Evolutionary conservation across 2,113 vertebrate genomes (phyloP), one percentile per base, ranked within the genome.

Genomic region (Brachyhypopomus gauderio): DNA sequence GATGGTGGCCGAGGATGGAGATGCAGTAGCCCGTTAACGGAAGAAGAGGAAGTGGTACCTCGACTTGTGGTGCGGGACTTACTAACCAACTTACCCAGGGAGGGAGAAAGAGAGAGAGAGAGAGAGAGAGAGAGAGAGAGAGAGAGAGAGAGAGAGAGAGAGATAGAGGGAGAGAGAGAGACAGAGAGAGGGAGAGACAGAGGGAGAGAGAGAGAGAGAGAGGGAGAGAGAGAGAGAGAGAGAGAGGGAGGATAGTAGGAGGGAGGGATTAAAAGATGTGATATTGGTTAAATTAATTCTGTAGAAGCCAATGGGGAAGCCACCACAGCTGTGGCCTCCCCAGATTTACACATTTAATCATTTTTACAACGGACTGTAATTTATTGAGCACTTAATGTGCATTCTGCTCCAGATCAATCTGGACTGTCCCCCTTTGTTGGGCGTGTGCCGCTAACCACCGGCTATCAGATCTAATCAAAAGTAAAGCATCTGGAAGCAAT

Each of bases 221-320:
- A 45, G 41, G 7, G 41, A 45, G 41, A 45, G 41, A 59, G 20
- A 23, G 19, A 27, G 48, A 38, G 25, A 0, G 4, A 34, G 69
- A 45, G 19, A n/a, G 36, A 12, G 16, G 48, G 71, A 72, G 22
- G 56, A 4, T 9, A 23, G 22, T 9, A 23, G 17, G 34, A 41
- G 16, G 17, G 45, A 55, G 62, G 30, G 75, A 66, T 67, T 34
- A 77, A 56, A 77, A 56, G 64, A 48, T 17, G 11, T 30, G 17
- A 17, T 23, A 17, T n/a, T 76, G 41, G 45, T 16, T 20, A 70
- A 78, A 70, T 70, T 38, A 78, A 78, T 58, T 70, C 52, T 70
- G 38, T 38, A 58, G 56, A 78, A 70, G 75, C 27, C 27, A 38
- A 48, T 9, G 67, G 52, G 11, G 69, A 78, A 38, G n/a, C 12